phyloP scores from a whole-genome alignment of 2,888 invertebrate genomes.

The Metacarcinus magister region DNA sequence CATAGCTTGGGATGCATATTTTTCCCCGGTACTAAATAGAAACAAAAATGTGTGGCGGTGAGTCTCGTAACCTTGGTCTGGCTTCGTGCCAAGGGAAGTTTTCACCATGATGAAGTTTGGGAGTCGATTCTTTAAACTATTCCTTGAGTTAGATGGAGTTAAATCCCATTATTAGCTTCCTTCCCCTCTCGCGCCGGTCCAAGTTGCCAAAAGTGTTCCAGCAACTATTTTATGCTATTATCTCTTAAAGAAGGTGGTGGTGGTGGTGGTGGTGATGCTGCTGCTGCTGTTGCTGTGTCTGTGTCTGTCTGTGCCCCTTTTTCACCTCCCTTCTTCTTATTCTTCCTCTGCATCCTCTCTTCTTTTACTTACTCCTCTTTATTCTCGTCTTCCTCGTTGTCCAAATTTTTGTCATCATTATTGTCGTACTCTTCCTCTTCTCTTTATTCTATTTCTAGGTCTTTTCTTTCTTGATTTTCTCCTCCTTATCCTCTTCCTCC shows the following conservation, averaged over 20 bases:
- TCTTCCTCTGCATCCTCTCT: neutral
- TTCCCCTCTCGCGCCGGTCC: neutral
- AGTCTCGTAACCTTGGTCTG: neutral
- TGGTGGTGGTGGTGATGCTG: no score
- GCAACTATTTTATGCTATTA: constrained; percentile 48
- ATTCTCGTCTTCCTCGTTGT: no score
- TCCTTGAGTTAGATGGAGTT: constrained; percentile 45
- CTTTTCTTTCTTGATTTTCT: no score
- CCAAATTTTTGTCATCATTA: no score
- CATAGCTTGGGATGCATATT: neutral
- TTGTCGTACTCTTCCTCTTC: no score
- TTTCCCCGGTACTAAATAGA: neutral
- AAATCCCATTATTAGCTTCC: constrained; percentile 48
- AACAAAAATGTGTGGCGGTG: neutral
- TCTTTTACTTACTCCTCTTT: no score
- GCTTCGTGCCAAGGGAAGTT: neutral
- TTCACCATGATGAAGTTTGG: constrained; percentile 19
- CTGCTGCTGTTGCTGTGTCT: neutral
- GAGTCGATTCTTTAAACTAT: constrained; percentile 48
- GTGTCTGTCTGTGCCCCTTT: neutral
- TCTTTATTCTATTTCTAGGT: no score
- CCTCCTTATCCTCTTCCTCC: neutral
- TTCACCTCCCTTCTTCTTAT: neutral
- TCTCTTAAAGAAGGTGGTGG: neutral
- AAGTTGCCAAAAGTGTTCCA: constrained; percentile 41